Base-by-base conservation (phyloP, 2,888 invertebrate genomes). In the Melinaea marsaeus region DNA sequence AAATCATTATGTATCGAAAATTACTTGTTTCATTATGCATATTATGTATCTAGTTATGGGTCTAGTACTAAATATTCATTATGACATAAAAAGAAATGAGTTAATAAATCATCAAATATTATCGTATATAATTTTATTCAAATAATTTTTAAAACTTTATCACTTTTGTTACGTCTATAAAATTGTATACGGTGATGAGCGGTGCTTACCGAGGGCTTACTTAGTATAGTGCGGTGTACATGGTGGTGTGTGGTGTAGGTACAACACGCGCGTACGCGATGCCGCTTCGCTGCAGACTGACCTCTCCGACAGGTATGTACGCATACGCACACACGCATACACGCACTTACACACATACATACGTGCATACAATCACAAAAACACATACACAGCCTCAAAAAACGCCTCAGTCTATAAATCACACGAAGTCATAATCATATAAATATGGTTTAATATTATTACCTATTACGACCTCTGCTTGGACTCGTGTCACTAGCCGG, bases 221-320 rank as follows among this genome's bases (percentile, higher is more conserved):
- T 48, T 64, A 63, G 68, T 59, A 61, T 62, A 47, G 55, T 55
- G 61, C 22, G 54, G 42, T 57, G 34, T 6, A 51, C 32, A 9
- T 51, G n/a, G 11, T 46, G 46, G 64, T 63, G 60, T 66, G 63
- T 71, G 74, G 71, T 71, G 75, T 58, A 67, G 69, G 71, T 67
- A 66, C 72, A 70, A 75, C 68, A 67, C 74, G 71, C 62, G 74
- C 73, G 68, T 77, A 72, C 81, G 81, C 57, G 86, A 77, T 79
- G 83, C 84, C 74, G 78, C 79, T 62, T 85, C 87, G 67, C 78
- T 84, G 60, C 82, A 84, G 71, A 86, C 89, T 37, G 88, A 88
- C 74, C 65, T 79, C 71, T 90, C 90, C 69, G 90, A 89, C 87
- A 89, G 90, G 88, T 88, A 83, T 42, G 57, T 42, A 5, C 42